phyloP scores from a whole-genome alignment of 2,888 invertebrate species.

The Lasiommata megera region DNA sequence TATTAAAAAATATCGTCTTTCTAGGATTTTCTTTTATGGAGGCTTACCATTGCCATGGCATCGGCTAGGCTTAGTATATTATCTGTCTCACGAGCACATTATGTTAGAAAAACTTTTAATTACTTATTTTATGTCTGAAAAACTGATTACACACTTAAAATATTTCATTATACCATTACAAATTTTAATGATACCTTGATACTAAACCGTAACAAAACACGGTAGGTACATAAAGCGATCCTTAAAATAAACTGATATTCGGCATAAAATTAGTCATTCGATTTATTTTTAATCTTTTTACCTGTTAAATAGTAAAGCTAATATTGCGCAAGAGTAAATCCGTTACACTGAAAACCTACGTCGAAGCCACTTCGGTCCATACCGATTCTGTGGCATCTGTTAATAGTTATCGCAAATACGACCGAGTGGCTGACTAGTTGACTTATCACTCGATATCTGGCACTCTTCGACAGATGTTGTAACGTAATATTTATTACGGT shows the following conservation, averaged over 20 bases:
- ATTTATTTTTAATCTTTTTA: conserved; percentile 3
- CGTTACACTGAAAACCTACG: conserved; percentile 49
- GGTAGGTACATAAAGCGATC: too few species aligned
- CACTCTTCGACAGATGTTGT: conserved; percentile 57
- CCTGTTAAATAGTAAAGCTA: conserved; percentile 14
- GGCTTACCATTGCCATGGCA: too few species aligned
- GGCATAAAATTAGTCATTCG: neutral
- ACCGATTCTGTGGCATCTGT: conserved; percentile 50
- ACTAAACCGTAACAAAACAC: too few species aligned
- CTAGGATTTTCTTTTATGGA: too few species aligned
- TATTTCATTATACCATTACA: too few species aligned
- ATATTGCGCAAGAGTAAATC: conserved; percentile 29
- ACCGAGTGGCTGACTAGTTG: conserved; percentile 37
- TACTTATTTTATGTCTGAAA: too few species aligned
- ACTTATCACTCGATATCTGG: conserved; percentile 69
- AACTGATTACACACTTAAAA: too few species aligned
- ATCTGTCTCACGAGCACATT: too few species aligned
- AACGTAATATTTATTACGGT: conserved; percentile 43
- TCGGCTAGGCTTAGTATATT: too few species aligned
- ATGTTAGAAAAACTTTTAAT: too few species aligned
- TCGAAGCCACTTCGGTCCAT: conserved; percentile 47
- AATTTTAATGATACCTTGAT: too few species aligned
- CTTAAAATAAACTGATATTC: neutral
- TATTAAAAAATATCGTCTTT: too few species aligned
- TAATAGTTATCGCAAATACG: conserved; percentile 71